phyloP scores from a whole-genome alignment of 2,888 invertebrate species.

The Mythimna loreyi region DNA sequence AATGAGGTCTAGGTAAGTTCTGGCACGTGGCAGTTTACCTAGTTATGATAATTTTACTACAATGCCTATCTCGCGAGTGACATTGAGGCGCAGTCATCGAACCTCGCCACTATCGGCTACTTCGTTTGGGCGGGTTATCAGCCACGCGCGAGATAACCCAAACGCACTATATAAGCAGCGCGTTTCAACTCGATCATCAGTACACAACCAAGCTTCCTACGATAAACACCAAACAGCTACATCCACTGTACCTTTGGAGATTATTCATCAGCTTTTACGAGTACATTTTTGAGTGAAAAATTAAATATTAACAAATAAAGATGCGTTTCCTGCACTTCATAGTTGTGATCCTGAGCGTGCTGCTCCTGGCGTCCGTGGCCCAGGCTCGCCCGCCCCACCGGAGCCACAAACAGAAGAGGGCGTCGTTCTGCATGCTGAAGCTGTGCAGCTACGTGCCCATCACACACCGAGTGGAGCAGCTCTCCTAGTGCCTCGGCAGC shows the following conservation, averaged over 20 bases:
- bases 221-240: conserved; percentile 68
- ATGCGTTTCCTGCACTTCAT: conserved; percentile 82
- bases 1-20: conserved; percentile 22
- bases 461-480: conserved; percentile 66
- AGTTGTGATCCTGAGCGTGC: conserved; percentile 69
- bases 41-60: conserved; percentile 87
- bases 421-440: conserved; percentile 80
- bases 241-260: conserved; percentile 47
- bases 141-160: conserved; percentile 87
- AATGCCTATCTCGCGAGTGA: conserved; percentile 76
- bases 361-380: conserved; percentile 68
- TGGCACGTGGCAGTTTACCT: conserved; percentile 64
- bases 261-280: conserved; percentile 50
- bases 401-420: conserved; percentile 71
- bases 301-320: conserved; percentile 64
- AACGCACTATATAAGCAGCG: conserved; percentile 79
- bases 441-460: conserved; percentile 77
- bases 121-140: conserved; percentile 85
- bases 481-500: conserved; percentile 43
- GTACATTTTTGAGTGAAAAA: conserved; percentile 34
- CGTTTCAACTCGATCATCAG: conserved; percentile 76
- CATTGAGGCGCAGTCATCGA: conserved; percentile 89
- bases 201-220: conserved; percentile 76
- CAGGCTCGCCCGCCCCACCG: conserved; percentile 71
- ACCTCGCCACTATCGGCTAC: conserved; percentile 73